Conservation (phyloP, 2,888 invertebrate genomes). For the Molanna angustata region DNA sequence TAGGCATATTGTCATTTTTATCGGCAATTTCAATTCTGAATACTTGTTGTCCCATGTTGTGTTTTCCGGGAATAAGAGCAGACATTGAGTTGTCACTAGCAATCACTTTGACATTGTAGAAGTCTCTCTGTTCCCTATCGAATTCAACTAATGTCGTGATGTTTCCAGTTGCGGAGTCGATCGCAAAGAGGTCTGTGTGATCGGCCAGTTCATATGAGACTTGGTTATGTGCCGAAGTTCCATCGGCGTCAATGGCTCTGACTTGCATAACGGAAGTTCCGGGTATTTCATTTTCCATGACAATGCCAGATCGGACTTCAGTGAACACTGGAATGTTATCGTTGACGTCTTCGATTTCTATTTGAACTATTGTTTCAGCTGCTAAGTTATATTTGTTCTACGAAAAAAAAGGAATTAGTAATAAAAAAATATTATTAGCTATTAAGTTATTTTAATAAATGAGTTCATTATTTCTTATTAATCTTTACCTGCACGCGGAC, state of each 20-base stretch:
- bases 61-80: constrained; percentile 62
- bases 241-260: constrained; percentile 82
- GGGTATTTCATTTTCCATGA: constrained; percentile 78
- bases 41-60: constrained; percentile 75
- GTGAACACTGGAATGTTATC: constrained; percentile 87
- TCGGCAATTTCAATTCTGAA: constrained; percentile 92
- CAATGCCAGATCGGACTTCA: constrained; percentile 76
- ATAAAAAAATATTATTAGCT: not conserved
- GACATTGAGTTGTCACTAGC: constrained; percentile 90
- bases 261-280: constrained; percentile 87
- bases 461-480: not conserved
- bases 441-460: not conserved
- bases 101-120: constrained; percentile 86
- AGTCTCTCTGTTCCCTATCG: constrained; percentile 81
- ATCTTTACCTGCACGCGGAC: constrained; percentile 71
- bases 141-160: constrained; percentile 80
- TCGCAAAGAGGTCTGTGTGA: constrained; percentile 71
- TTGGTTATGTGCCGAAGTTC: constrained; percentile 78
- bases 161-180: constrained; percentile 83
- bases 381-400: constrained; percentile 78
- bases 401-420: constrained; percentile 18
- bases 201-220: constrained; percentile 74
- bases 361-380: constrained; percentile 73
- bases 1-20: constrained; percentile 93
- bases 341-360: constrained; percentile 83